A percentile compares a stretch with the other conserved stretches of the same genome.
phyloP scores from a whole-genome alignment of 2,888 invertebrate genomes.

The Acronicta aceris region DNA sequence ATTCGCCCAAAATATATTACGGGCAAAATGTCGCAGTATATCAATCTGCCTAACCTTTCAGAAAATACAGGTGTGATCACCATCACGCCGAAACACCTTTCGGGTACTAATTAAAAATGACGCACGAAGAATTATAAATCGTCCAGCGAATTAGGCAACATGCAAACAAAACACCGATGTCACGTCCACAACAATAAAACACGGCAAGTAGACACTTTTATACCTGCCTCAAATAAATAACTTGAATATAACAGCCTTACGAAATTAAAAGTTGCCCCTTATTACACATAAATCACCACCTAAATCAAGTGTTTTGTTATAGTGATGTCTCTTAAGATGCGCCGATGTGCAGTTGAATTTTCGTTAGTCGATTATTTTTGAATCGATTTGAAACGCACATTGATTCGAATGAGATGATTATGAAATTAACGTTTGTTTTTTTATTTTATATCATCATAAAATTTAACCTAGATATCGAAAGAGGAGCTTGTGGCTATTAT shows the following conservation, averaged over 20 bases:
- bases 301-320: constrained; percentile 67
- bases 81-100: too few species aligned
- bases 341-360: background rate
- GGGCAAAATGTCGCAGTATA: too few species aligned
- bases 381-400: too few species aligned
- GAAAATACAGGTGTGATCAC: too few species aligned
- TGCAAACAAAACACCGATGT: constrained; percentile 40
- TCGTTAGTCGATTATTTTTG: constrained; percentile 19
- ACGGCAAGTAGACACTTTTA: constrained; percentile 74
- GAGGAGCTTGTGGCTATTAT: too few species aligned
- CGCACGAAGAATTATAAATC: constrained; percentile 33
- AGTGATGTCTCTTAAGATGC: constrained; percentile 36
- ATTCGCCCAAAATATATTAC: too few species aligned
- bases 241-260: constrained; percentile 68
- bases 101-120: too few species aligned
- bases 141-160: constrained; percentile 39
- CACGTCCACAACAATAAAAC: constrained; percentile 60
- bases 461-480: too few species aligned
- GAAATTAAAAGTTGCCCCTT: constrained; percentile 83
- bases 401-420: too few species aligned
- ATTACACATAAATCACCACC: constrained; percentile 80
- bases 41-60: too few species aligned
- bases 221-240: constrained; percentile 72
- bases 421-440: too few species aligned
- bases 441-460: too few species aligned